These are phyloP conservation scores for Pachymerium ferrugineum DNA, from an alignment of 2,888 invertebrate species.

Conservation along the genomic window DNA sequence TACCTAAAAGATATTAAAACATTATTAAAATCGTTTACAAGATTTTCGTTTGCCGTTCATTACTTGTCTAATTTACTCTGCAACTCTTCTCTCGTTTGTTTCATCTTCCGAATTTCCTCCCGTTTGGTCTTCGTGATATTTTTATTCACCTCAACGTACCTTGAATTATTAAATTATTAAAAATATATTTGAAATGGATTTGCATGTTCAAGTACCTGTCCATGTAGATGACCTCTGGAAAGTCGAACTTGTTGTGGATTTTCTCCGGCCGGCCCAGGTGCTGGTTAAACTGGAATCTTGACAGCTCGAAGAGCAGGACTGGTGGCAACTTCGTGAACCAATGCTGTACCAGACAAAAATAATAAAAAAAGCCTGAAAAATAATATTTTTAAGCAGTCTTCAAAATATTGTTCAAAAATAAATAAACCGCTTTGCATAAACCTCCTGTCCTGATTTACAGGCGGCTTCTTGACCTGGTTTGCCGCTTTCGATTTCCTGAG, in stretches of 20 bases:
- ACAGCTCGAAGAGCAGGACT: constrained; percentile 49
- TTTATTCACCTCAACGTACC: constrained; percentile 49
- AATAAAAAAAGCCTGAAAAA: constrained; percentile 26
- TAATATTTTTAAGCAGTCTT: not conserved
- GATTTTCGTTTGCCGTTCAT: too few relatives aligned
- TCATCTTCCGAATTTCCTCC: constrained; percentile 46
- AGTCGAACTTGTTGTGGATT: constrained; percentile 50
- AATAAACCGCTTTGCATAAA: constrained; percentile 35
- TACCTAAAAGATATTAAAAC: constrained; percentile 41
- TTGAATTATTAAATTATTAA: constrained; percentile 37
- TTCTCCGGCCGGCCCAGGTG: constrained; percentile 49
- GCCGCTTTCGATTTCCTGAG: constrained; percentile 46
- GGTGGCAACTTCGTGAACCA: constrained; percentile 51
- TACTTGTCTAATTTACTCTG: constrained; percentile 47
- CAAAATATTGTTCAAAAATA: not conserved
- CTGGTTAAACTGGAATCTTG: constrained; percentile 51
- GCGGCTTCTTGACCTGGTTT: constrained; percentile 42
- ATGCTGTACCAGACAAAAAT: constrained; percentile 42
- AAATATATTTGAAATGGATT: not conserved
- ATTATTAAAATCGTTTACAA: constrained; percentile 32
- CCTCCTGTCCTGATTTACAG: constrained; percentile 48
- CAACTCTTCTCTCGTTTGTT: constrained; percentile 44
- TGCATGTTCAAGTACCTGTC: too few relatives aligned
- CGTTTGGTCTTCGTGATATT: constrained; percentile 46
- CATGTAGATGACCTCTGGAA: constrained; percentile 50